A percentile compares a stretch with the other conserved stretches of the same genome.
Evolutionary conservation across 2,888 invertebrate species (phyloP).

Genomic region (Molorchus minor): DNA sequence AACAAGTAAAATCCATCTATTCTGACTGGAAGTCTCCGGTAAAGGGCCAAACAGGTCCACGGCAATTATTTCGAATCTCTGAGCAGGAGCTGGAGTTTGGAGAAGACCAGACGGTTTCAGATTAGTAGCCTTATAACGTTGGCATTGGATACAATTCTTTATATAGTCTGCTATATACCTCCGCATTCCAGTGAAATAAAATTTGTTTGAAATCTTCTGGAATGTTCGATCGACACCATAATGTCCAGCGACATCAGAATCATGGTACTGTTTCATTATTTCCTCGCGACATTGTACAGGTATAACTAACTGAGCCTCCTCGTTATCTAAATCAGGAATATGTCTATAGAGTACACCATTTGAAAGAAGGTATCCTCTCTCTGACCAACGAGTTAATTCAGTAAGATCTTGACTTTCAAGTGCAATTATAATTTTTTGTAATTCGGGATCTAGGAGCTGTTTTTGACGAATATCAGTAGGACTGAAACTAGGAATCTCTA

Average conservation of each 20-base stretch:
- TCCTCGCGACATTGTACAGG: too few species aligned
- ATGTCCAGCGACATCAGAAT: too few species aligned
- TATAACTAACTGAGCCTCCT: slow-evolving; percentile 7
- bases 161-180: too few species aligned
- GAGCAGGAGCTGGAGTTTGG: not conserved
- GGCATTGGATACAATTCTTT: too few species aligned
- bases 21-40: slow-evolving; percentile 3
- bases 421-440: slow-evolving; percentile 16
- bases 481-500: slow-evolving; percentile 16
- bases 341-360: slow-evolving; percentile 19
- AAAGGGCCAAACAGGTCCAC: slow-evolving; percentile 39
- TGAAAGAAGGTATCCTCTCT: slow-evolving; percentile 10
- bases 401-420: not conserved
- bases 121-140: slow-evolving; percentile 1
- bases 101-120: not conserved
- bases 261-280: too few species aligned
- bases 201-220: too few species aligned
- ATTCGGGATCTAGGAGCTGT: slow-evolving; percentile 20
- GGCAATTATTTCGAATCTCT: slow-evolving; percentile 29
- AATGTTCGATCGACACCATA: too few species aligned
- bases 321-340: slow-evolving; percentile 16
- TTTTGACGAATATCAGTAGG: slow-evolving; percentile 11
- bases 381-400: not conserved
- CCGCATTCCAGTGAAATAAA: too few species aligned
- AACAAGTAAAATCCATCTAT: too few species aligned